A percentile compares a stretch with the other conserved stretches of the same genome.
phyloP scores from a whole-genome alignment of 2,888 invertebrate genomes.

The Blastobasis adustella region DNA sequence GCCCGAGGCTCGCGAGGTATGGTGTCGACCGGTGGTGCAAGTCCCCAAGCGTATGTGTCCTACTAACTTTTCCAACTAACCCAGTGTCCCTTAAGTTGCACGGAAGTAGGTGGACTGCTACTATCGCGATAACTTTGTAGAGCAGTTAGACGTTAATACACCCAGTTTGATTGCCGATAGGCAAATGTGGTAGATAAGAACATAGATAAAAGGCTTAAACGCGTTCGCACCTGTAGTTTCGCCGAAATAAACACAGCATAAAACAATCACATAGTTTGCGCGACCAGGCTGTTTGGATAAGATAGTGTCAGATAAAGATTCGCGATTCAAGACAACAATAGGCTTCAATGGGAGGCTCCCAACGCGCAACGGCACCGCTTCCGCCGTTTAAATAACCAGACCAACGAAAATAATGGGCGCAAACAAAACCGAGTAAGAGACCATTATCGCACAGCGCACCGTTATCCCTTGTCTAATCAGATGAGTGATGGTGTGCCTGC shows the following conservation, averaged over 20 bases:
- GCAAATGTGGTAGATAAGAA: no score
- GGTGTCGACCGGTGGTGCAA: slow-evolving; percentile 9
- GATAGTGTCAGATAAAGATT: slow-evolving; percentile 36
- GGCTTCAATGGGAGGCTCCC: slow-evolving; percentile 43
- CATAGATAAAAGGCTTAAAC: no score
- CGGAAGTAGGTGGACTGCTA: background rate
- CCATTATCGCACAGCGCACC: slow-evolving; percentile 38
- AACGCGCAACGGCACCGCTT: slow-evolving; percentile 56
- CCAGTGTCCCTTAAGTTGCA: background rate
- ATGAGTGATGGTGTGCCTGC: slow-evolving; percentile 31
- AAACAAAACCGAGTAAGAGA: slow-evolving; percentile 45
- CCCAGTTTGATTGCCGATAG: no score
- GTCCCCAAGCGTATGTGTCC: slow-evolving; percentile 7
- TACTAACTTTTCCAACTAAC: slow-evolving; percentile 9
- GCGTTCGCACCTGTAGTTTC: background rate
- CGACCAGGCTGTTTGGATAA: slow-evolving; percentile 19
- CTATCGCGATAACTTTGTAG: no score
- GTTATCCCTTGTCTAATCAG: slow-evolving; percentile 35
- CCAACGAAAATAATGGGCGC: slow-evolving; percentile 46
- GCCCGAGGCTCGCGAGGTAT: slow-evolving; percentile 7
- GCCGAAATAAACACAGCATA: background rate
- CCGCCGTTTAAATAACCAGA: slow-evolving; percentile 50
- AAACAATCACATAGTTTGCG: background rate
- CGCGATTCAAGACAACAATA: slow-evolving; percentile 39
- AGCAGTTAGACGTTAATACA: no score